These are phyloP conservation scores for Helobdella robusta DNA, from an alignment of 2,888 invertebrate genomes.

Conservation along the genomic window DNA sequence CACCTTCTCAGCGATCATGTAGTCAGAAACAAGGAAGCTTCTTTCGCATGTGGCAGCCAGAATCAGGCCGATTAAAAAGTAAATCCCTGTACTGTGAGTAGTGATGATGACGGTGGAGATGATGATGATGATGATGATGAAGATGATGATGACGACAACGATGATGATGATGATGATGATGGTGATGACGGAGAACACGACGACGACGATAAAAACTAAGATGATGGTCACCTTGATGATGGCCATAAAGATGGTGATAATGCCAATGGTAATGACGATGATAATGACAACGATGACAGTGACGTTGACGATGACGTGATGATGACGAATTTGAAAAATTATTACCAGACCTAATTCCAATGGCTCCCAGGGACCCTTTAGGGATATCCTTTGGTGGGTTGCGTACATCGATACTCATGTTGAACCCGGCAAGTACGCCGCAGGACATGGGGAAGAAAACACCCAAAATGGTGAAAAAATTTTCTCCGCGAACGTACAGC, in stretches of 20 bases:
- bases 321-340: too few species aligned
- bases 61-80: slow-evolving; percentile 17
- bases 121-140: slow-evolving; percentile 15
- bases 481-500: slow-evolving; percentile 10
- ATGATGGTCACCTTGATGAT: background rate
- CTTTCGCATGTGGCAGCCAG: slow-evolving; percentile 21
- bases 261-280: background rate
- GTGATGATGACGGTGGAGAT: background rate
- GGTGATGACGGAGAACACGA: background rate
- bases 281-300: background rate
- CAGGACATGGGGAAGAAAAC: slow-evolving; percentile 26
- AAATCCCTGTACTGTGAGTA: slow-evolving; percentile 16
- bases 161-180: background rate
- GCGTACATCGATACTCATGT: slow-evolving; percentile 23
- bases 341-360: slow-evolving; percentile 11
- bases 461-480: slow-evolving; percentile 22
- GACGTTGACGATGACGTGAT: background rate
- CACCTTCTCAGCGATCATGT: slow-evolving; percentile 26
- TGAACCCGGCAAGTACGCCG: slow-evolving; percentile 25
- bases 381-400: slow-evolving; percentile 21
- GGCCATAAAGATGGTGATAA: background rate
- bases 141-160: background rate
- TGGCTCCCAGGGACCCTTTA: slow-evolving; percentile 15
- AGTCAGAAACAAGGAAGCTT: slow-evolving; percentile 8
- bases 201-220: background rate